Percentiles rank a stretch among this genome's conserved stretches.
phyloP scores from a whole-genome alignment of 2,797 vertebrate genomes.

The Malurus splendens region DNA sequence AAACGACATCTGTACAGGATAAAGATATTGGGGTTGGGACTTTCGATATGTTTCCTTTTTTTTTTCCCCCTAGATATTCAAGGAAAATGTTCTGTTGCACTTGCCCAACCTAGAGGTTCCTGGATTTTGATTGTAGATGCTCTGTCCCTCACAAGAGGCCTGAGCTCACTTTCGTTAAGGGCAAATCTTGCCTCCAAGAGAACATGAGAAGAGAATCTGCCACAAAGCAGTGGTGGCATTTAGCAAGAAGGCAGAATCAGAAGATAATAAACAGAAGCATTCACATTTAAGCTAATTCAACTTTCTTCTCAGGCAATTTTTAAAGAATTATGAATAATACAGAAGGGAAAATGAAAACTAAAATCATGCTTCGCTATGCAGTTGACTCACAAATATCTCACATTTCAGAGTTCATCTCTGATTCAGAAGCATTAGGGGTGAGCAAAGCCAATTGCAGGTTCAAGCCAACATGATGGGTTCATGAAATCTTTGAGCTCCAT shows the following conservation, averaged over 20 bases:
- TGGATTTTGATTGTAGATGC: neutral
- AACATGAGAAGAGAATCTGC: neutral
- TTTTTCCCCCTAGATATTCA: neutral
- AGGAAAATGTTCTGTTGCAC: neutral
- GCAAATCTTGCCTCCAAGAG: neutral
- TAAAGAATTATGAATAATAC: neutral
- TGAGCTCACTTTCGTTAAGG: neutral
- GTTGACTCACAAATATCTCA: neutral
- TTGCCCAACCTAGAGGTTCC: neutral
- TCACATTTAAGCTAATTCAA: neutral
- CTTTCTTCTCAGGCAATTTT: neutral
- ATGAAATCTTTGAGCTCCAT: neutral
- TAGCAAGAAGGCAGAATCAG: neutral
- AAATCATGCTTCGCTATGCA: neutral
- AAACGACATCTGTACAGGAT: conserved; percentile 22
- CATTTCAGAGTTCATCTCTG: neutral
- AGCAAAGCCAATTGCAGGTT: neutral
- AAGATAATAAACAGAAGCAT: neutral
- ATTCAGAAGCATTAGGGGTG: neutral
- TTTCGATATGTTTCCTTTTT: conserved; percentile 18
- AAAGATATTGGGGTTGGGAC: neutral
- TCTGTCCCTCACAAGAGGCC: neutral
- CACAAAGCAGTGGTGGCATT: neutral
- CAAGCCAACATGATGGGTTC: neutral
- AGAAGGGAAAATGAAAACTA: neutral